phyloP scores from a whole-genome alignment of 2,797 vertebrate species.

The Phoxinus dragarum region DNA sequence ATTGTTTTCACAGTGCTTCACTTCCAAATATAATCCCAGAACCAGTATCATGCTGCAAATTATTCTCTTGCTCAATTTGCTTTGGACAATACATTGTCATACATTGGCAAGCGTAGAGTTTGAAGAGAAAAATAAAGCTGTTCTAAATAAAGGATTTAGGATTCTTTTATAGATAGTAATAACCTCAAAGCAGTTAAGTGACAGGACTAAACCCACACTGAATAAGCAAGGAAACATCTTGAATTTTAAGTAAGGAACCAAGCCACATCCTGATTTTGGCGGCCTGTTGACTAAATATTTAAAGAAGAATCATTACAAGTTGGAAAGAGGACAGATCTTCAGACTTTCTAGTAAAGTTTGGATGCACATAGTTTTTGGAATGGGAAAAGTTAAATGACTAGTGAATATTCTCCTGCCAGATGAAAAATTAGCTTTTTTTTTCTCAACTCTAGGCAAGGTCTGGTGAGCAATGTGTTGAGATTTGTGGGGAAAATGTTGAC shows the following conservation, averaged over 20 bases:
- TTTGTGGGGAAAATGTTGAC: slow-evolving; percentile 83
- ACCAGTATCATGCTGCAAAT: slow-evolving; percentile 19
- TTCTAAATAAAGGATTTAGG: neutral
- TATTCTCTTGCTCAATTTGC: slow-evolving; percentile 15
- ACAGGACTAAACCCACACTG: slow-evolving; percentile 3
- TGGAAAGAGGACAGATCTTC: slow-evolving; percentile 2
- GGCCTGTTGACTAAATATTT: slow-evolving; percentile 10
- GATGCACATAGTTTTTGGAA: neutral
- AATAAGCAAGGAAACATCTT: slow-evolving; percentile 23
- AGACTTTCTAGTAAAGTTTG: slow-evolving; percentile 12
- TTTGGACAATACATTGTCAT: slow-evolving; percentile 12
- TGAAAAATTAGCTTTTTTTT: neutral
- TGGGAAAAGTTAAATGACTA: neutral
- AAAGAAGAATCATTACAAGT: neutral
- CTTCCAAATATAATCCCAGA: slow-evolving; percentile 25
- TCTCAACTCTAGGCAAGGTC: slow-evolving; percentile 74
- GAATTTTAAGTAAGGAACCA: slow-evolving; percentile 18
- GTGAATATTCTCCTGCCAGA: neutral
- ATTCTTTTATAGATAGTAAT: slow-evolving; percentile 17
- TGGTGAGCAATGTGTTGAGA: slow-evolving; percentile 82
- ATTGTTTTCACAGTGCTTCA: slow-evolving; percentile 12
- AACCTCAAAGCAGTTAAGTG: slow-evolving; percentile 15
- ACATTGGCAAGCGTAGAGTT: neutral
- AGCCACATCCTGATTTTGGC: slow-evolving; percentile 5
- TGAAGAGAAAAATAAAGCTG: neutral